These are phyloP conservation scores for Syrmaticus mikado DNA, from an alignment of 2,113 vertebrate genomes.

Conservation along the genomic window DNA sequence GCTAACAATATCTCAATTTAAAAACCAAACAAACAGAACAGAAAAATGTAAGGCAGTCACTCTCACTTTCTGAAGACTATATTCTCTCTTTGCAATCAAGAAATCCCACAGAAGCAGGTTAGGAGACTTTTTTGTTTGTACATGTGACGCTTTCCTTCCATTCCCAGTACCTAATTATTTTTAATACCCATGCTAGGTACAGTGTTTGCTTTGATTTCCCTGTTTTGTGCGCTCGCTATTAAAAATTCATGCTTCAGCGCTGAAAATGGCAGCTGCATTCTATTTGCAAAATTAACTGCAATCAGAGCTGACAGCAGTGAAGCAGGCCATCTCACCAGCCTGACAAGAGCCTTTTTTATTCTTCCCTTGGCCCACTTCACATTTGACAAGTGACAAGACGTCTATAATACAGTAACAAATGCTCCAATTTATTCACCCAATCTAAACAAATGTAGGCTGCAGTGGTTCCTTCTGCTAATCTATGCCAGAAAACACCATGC, in stretches of 20 bases:
- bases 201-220: neutral
- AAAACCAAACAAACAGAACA: neutral
- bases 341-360: conserved; percentile 70
- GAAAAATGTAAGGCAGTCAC: neutral
- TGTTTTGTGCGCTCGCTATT: conserved; percentile 3
- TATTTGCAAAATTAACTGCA: conserved; percentile 68
- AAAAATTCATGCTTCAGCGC: conserved; percentile 69
- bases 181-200: neutral
- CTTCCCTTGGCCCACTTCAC: conserved; percentile 80
- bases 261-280: conserved; percentile 75
- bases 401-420: conserved; percentile 82
- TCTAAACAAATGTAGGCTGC: conserved; percentile 78
- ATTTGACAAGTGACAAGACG: conserved; percentile 78
- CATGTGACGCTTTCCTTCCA: neutral
- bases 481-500: conserved; percentile 31
- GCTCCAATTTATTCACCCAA: conserved; percentile 82
- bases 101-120: neutral
- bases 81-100: neutral
- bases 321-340: conserved; percentile 49
- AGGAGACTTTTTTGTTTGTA: neutral
- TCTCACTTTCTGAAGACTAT: neutral
- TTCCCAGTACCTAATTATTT: neutral
- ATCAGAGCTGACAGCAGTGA: conserved; percentile 68
- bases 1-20: neutral
- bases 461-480: conserved; percentile 71